Percentiles rank a stretch among this genome's conserved stretches.
phyloP scores from a whole-genome alignment of 2,113 vertebrate genomes.

The Corvus hawaiiensis region DNA sequence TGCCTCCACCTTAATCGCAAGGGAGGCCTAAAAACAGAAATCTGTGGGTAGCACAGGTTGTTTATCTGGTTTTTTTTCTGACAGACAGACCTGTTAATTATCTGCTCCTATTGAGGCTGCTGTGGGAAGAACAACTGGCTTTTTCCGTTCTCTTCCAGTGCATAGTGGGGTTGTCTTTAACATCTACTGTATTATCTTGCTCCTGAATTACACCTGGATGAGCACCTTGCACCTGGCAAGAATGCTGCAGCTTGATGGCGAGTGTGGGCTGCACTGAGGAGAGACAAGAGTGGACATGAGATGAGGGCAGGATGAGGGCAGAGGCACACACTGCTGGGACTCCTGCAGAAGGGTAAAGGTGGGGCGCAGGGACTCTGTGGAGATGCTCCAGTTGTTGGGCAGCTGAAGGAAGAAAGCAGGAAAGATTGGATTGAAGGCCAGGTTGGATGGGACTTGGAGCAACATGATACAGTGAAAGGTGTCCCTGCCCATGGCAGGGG shows the following conservation, averaged over 20 bases:
- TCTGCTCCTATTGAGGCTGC: not conserved
- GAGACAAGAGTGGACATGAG: not conserved
- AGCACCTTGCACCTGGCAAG: not conserved
- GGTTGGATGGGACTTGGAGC: not conserved
- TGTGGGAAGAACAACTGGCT: not conserved
- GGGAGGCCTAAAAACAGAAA: not conserved
- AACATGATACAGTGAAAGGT: not conserved
- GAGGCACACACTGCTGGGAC: not conserved
- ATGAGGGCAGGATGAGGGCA: not conserved
- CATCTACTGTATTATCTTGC: not conserved
- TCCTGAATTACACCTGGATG: not conserved
- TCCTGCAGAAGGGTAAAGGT: not conserved
- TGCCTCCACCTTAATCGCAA: not conserved
- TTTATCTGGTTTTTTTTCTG: not conserved
- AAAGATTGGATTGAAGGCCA: not conserved
- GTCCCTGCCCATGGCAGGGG: not conserved
- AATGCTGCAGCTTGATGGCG: not conserved
- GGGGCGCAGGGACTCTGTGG: not conserved
- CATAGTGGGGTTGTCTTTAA: not conserved
- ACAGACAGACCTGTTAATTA: not conserved
- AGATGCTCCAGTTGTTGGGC: not conserved
- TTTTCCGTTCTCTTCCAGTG: not conserved
- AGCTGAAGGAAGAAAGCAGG: not conserved
- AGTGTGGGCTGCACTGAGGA: not conserved
- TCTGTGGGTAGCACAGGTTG: not conserved